Evolutionary conservation across 1,140 invertebrate genomes (phyloP), one percentile per base, ranked within the genome.

Genomic region (Cotesia glomerata): DNA sequence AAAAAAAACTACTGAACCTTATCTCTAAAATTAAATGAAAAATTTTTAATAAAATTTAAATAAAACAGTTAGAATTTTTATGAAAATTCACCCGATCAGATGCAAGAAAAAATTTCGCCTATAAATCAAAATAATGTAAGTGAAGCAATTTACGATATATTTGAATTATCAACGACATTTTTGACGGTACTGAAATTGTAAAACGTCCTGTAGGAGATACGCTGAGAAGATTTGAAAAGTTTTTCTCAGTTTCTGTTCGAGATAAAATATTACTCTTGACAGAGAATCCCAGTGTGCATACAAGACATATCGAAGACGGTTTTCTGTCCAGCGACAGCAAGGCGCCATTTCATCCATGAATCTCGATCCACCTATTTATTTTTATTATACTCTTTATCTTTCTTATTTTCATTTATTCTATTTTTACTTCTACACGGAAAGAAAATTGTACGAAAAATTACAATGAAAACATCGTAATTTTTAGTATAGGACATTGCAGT

Each of bases 291-390:
- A 16, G 18, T 16, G 49, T 18, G 35, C 18, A 39, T 58, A 61
- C 56, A 69, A 35, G 14, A 69, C 39, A 62, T 69, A 62, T 39
- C 13, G 58, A 39, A 58, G 36, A 5, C 59, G 51, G 51, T 35
- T 34, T 68, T 49, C 26, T 49, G 26, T 58, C 32, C 66, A 71
- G 62, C 69, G 69, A 64, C 69, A 64, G 8, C 26, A 32, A 45
- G 69, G 73, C 76, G 76, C 76, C 76, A 69, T 66, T 75, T 74
- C 63, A 71, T 64, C 71, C 74, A 75, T 75, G 72, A 77, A 77
- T 77, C 71, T 75, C 9, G 58, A 45, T 34, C 61, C 16, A 7
- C 18, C 56, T 69, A 35, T 39, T 8, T 35, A 59, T 52, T 16
- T 59, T 58, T 36, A 34, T 16, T 61, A 32, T 59, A 26, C 11